Percentiles rank a stretch among this genome's conserved stretches.
phyloP scores from a whole-genome alignment of 2,888 invertebrate genomes.

The Sthenelais limicola region DNA sequence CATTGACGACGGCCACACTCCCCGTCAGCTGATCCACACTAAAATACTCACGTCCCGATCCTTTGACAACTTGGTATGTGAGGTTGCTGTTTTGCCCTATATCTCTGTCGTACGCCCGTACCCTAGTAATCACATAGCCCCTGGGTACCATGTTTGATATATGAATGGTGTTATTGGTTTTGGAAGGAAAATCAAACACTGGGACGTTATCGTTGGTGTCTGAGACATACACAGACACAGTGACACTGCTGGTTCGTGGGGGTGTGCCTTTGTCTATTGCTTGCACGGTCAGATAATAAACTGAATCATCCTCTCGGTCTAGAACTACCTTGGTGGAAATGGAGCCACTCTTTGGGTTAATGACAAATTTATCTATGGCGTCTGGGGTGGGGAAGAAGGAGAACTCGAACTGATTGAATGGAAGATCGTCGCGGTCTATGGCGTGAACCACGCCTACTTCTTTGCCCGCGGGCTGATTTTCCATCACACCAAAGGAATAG shows the following conservation, averaged over 20 bases:
- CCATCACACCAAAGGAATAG: slow-evolving; percentile 44
- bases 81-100: slow-evolving; percentile 45
- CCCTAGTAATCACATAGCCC: slow-evolving; percentile 41
- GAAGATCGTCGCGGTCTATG: slow-evolving; percentile 42
- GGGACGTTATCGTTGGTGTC: slow-evolving; percentile 40
- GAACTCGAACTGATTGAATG: slow-evolving; percentile 44
- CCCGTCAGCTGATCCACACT: slow-evolving; percentile 43
- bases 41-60: slow-evolving; percentile 40
- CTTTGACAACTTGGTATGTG: slow-evolving; percentile 44
- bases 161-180: slow-evolving; percentile 32
- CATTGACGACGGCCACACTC: slow-evolving; percentile 41
- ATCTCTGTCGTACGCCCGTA: slow-evolving; percentile 45
- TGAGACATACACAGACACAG: slow-evolving; percentile 38
- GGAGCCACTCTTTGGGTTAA: slow-evolving; percentile 87
- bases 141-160: slow-evolving; percentile 36
- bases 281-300: slow-evolving; percentile 50
- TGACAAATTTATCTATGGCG: slow-evolving; percentile 81
- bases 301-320: slow-evolving; percentile 49
- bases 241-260: slow-evolving; percentile 39
- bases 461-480: slow-evolving; percentile 47
- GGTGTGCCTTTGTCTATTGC: slow-evolving; percentile 48
- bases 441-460: slow-evolving; percentile 47
- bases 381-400: slow-evolving; percentile 27
- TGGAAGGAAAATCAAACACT: slow-evolving; percentile 29
- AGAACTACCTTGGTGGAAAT: slow-evolving; percentile 81